These are phyloP conservation scores for Tolypeutes matacus DNA, from an alignment of 2,797 vertebrate species.

Conservation along the genomic window DNA sequence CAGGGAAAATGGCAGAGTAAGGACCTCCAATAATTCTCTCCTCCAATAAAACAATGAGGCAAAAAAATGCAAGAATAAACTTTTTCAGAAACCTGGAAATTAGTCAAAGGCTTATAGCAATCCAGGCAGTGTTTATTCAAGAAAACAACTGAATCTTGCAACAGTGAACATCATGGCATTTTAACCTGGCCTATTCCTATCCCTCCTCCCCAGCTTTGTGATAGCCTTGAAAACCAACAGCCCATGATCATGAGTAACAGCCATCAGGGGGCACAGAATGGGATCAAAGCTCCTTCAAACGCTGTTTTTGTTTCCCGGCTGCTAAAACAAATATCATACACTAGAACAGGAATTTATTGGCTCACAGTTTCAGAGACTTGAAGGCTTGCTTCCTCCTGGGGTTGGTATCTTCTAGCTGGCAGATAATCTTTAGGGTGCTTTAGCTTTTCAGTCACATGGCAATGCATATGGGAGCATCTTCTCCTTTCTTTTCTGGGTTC, in stretches of 20 bases:
- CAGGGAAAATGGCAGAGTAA: neutral
- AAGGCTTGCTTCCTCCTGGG: no score
- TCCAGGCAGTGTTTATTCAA: neutral
- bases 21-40: neutral
- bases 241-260: neutral
- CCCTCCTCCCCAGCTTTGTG: neutral
- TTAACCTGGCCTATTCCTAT: neutral
- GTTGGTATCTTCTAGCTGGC: no score
- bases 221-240: neutral
- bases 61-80: neutral
- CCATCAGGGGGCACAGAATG: neutral
- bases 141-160: neutral
- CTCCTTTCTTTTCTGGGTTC: no score
- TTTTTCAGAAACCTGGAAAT: constrained; percentile 25
- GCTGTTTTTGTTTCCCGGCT: neutral
- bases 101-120: neutral
- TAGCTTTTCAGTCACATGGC: no score
- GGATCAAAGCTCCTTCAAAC: neutral
- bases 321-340: no score
- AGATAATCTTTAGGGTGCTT: no score
- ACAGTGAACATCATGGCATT: neutral
- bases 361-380: no score
- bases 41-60: neutral
- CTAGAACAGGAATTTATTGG: no score
- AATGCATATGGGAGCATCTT: no score